Conservation (phyloP, 2,888 invertebrate genomes). For the Acanthosepion esculentum region DNA sequence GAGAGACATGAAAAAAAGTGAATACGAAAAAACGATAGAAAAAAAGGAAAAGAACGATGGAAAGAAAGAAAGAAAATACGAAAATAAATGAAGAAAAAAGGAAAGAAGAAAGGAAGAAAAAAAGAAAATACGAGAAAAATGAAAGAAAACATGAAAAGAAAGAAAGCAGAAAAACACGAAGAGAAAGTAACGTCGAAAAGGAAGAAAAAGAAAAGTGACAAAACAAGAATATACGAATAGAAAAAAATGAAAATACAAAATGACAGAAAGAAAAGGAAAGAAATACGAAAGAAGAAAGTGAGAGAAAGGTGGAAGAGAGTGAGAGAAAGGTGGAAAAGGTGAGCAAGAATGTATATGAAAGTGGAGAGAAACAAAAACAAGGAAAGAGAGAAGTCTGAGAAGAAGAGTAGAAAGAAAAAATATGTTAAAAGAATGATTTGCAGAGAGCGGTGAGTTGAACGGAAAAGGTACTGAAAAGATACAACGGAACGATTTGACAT, state of each 20-base stretch:
- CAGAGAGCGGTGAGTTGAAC: conserved; percentile 35
- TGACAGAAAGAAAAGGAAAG: conserved; percentile 11
- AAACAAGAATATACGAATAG: background rate
- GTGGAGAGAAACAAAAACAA: too few species aligned
- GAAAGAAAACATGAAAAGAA: conserved; percentile 34
- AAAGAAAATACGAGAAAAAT: background rate
- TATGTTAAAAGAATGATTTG: too few species aligned
- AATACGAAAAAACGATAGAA: background rate
- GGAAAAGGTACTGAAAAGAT: background rate
- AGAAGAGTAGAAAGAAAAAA: background rate
- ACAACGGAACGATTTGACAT: too few species aligned
- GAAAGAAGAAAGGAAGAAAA: background rate
- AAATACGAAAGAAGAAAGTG: conserved; percentile 34
- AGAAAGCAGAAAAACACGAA: background rate
- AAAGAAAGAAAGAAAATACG: background rate
- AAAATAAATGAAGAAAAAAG: background rate
- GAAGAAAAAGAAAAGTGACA: conserved; percentile 37
- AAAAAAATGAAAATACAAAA: background rate
- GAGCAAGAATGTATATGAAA: background rate
- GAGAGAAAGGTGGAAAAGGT: conserved; percentile 1
- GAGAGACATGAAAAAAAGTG: background rate
- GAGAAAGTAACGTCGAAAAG: conserved; percentile 36
- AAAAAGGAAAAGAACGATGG: background rate
- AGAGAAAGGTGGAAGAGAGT: conserved; percentile 36
- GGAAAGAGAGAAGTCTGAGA: too few species aligned